Conservation (phyloP, 2,888 invertebrate species). For the Pecten maximus region DNA sequence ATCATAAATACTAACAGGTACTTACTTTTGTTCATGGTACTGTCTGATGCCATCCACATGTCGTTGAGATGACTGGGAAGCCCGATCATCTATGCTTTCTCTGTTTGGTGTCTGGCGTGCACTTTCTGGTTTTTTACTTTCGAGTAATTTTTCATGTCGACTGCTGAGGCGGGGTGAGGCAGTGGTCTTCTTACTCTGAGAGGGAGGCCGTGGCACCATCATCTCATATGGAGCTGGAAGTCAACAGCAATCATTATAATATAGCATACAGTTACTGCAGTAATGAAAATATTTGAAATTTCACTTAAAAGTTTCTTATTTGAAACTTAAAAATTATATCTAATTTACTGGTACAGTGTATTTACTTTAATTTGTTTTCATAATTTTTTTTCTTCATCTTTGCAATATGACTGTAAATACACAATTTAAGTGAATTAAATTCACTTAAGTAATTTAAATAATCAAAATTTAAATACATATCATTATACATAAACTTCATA, state of each 20-base stretch:
- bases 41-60: conserved; percentile 73
- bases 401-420: too few relatives aligned
- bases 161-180: conserved; percentile 11
- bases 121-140: conserved; percentile 37
- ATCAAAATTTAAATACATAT: too few relatives aligned
- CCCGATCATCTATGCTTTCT: conserved; percentile 31
- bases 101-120: conserved; percentile 45
- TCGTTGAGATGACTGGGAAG: conserved; percentile 57
- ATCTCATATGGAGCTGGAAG: conserved; percentile 27
- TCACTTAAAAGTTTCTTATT: too few relatives aligned
- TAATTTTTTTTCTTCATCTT: too few relatives aligned
- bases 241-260: background rate
- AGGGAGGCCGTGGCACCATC: conserved; percentile 53
- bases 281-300: too few relatives aligned
- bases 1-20: background rate
- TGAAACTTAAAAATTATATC: too few relatives aligned
- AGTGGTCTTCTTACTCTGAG: conserved; percentile 39
- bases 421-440: too few relatives aligned
- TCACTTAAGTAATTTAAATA: too few relatives aligned
- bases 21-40: conserved; percentile 74
- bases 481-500: too few relatives aligned
- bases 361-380: too few relatives aligned
- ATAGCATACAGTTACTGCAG: background rate
- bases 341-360: too few relatives aligned
- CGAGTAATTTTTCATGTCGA: conserved; percentile 27